phyloP scores from a whole-genome alignment of 2,113 vertebrate genomes.

The Mobula hypostoma region DNA sequence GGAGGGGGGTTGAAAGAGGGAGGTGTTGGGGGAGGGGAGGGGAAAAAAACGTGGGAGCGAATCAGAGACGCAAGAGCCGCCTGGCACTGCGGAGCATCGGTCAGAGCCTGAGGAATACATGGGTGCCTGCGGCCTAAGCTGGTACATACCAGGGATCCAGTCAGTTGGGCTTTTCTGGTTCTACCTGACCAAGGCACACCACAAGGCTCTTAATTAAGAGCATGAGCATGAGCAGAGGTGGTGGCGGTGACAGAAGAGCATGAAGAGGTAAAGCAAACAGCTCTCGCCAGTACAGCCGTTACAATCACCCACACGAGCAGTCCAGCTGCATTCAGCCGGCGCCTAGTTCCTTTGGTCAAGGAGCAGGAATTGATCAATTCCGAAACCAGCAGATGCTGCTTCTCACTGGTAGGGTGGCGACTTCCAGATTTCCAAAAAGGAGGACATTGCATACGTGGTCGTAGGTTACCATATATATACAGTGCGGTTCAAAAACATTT shows the following conservation, averaged over 20 bases:
- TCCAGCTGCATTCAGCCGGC: slow-evolving; percentile 2
- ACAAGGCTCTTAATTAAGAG: background rate
- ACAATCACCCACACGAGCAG: slow-evolving; percentile 43
- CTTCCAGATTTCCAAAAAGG: too few species aligned
- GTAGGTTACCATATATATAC: too few species aligned
- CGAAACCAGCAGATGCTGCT: slow-evolving; percentile 58
- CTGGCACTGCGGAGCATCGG: background rate
- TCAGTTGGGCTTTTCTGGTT: background rate
- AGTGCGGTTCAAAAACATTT: too few species aligned
- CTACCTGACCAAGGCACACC: background rate
- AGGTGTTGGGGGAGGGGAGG: slow-evolving; percentile 17
- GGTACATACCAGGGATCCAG: background rate
- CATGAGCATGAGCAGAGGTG: slow-evolving; percentile 39
- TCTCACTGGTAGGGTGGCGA: slow-evolving; percentile 49
- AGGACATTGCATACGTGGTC: too few species aligned
- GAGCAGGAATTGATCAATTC: slow-evolving; percentile 33
- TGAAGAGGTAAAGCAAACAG: background rate
- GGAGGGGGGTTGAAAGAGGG: too few species aligned
- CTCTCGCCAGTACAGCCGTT: background rate
- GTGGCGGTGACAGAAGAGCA: slow-evolving; percentile 31
- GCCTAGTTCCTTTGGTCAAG: background rate
- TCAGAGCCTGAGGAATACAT: background rate
- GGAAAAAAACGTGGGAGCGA: background rate
- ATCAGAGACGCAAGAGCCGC: background rate
- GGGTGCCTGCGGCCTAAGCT: background rate